Evolutionary conservation across 2,113 vertebrate genomes (phyloP).

Genomic region (Macquaria australasica): DNA sequence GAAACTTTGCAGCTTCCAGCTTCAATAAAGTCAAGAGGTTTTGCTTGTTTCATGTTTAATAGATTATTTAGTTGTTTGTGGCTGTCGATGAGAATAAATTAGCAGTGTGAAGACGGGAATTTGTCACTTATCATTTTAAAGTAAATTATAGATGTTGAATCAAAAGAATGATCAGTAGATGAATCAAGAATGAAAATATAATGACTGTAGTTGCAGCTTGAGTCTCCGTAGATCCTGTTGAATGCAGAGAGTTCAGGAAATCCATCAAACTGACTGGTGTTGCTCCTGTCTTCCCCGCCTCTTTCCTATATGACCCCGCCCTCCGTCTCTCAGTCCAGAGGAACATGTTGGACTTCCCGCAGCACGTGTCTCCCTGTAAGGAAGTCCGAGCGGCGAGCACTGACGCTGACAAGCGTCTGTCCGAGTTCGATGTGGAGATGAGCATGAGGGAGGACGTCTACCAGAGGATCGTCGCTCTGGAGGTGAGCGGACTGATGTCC

Average conservation of each 20-base stretch:
- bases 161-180: not conserved
- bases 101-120: too few species aligned
- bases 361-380: constrained; percentile 93
- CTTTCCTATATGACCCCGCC: not conserved
- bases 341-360: constrained; percentile 97
- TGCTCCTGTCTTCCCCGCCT: not conserved
- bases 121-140: not conserved
- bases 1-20: too few species aligned
- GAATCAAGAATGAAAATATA: not conserved
- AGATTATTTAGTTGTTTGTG: not conserved
- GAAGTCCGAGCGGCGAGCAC: constrained; percentile 93
- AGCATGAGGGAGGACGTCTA: constrained; percentile 98
- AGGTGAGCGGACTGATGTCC: constrained; percentile 80
- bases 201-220: not conserved
- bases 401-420: constrained; percentile 94
- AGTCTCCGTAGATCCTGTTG: not conserved
- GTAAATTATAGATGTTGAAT: not conserved
- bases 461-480: constrained; percentile 91
- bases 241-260: not conserved
- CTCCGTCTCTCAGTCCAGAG: constrained; percentile 85
- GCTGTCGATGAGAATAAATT: not conserved
- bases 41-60: too few species aligned
- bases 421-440: constrained; percentile 98
- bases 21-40: not conserved
- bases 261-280: not conserved